A percentile compares a stretch with the other conserved stretches of the same genome.
Evolutionary conservation across 1,140 invertebrate species (phyloP).

Genomic region (Aphelenchoides besseyi): DNA sequence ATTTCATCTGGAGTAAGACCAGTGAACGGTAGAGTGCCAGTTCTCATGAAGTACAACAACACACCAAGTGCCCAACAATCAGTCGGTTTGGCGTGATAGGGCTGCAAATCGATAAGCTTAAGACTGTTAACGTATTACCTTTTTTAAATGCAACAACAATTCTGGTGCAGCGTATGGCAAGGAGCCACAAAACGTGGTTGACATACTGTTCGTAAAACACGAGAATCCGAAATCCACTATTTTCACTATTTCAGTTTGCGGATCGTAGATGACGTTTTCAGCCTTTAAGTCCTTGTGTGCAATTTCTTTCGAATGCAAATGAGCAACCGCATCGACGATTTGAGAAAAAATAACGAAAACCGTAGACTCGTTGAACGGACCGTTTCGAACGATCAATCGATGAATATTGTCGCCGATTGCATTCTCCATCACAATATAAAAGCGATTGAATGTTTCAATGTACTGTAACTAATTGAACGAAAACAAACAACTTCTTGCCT

Average conservation of each 20-base stretch:
- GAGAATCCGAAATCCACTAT: not conserved
- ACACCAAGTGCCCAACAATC: slow-evolving; percentile 80
- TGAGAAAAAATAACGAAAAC: slow-evolving; percentile 10
- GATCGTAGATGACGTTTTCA: slow-evolving; percentile 74
- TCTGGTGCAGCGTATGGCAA: slow-evolving; percentile 11
- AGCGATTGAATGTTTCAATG: slow-evolving; percentile 13
- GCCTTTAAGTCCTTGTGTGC: slow-evolving; percentile 81
- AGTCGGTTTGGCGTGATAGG: slow-evolving; percentile 69
- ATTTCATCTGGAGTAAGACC: not conserved
- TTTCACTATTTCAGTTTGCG: slow-evolving; percentile 63
- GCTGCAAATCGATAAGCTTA: slow-evolving; percentile 76
- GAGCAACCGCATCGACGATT: slow-evolving; percentile 15
- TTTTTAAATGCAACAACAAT: slow-evolving; percentile 1
- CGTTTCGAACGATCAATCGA: not conserved
- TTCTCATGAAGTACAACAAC: slow-evolving; percentile 76
- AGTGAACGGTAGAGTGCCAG: slow-evolving; percentile 74
- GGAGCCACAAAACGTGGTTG: slow-evolving; percentile 17
- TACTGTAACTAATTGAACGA: not conserved
- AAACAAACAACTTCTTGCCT: not conserved
- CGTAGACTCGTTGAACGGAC: not conserved
- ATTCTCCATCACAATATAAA: slow-evolving; percentile 4
- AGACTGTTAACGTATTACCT: too few species aligned
- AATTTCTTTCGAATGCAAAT: slow-evolving; percentile 71
- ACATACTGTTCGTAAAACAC: not conserved
- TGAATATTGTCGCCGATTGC: slow-evolving; percentile 4